A percentile compares a stretch with the other conserved stretches of the same genome.
Evolutionary conservation across 2,888 invertebrate species (phyloP).

Genomic region (Aphodius granarius): DNA sequence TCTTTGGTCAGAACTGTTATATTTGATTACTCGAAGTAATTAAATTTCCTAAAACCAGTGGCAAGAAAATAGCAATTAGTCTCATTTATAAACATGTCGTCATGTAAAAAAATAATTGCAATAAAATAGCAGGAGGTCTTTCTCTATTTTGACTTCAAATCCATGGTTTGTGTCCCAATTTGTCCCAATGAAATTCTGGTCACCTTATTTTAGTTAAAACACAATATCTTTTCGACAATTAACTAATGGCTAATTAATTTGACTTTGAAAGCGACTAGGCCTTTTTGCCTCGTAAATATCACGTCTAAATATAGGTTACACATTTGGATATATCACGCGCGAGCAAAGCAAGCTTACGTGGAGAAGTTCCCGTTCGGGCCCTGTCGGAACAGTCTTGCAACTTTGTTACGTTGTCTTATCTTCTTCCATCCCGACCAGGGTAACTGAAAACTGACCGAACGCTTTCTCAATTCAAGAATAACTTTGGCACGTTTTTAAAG

Average conservation of each 20-base stretch:
- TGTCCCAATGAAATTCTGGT: neutral
- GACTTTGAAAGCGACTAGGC: neutral
- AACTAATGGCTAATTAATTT: too few species aligned
- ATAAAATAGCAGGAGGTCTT: neutral
- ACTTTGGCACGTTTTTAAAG: conserved; percentile 1
- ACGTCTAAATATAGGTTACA: conserved; percentile 7
- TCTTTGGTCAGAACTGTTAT: too few species aligned
- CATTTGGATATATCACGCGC: neutral
- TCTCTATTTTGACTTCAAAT: neutral
- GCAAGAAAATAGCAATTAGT: too few species aligned
- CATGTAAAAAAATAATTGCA: too few species aligned
- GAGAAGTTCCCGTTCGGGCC: neutral
- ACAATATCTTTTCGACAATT: too few species aligned
- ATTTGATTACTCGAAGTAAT: too few species aligned
- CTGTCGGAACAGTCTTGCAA: neutral
- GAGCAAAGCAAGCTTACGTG: neutral
- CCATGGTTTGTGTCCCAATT: too few species aligned
- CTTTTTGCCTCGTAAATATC: conserved; percentile 7
- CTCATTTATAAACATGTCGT: too few species aligned
- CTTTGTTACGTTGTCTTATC: neutral
- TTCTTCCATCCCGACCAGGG: neutral
- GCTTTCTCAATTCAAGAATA: neutral
- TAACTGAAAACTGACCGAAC: neutral
- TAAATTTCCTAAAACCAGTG: too few species aligned
- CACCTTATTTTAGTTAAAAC: too few species aligned